Evolutionary conservation across 30 jellyfish, hydroid and myxozoan genomes (phyloP).

Genomic region (Pseudorhiza aurosa): DNA sequence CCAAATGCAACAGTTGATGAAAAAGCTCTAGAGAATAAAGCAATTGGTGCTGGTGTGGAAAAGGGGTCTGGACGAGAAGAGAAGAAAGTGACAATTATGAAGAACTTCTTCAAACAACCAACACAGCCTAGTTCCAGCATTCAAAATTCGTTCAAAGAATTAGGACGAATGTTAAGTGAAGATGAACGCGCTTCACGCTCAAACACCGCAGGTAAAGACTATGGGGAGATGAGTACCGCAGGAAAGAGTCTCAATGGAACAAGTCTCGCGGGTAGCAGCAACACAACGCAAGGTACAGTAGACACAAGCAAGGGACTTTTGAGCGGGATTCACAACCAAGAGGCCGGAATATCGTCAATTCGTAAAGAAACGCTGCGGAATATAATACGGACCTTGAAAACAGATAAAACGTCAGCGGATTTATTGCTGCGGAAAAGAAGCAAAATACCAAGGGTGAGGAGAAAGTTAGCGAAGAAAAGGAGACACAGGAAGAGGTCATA

Average conservation of each 20-base stretch:
- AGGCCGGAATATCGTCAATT: slow-evolving; percentile 43
- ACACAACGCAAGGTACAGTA: background rate
- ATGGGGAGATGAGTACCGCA: background rate
- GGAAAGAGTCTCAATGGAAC: background rate
- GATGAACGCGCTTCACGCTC: background rate
- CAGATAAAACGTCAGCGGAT: slow-evolving; percentile 39
- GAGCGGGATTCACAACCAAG: slow-evolving; percentile 34
- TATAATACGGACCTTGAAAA: slow-evolving; percentile 49
- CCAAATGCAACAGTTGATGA: background rate
- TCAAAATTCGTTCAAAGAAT: background rate
- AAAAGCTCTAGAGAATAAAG: background rate
- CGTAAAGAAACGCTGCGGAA: slow-evolving; percentile 30
- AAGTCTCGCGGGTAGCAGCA: background rate
- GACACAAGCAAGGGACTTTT: background rate
- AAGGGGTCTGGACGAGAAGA: background rate
- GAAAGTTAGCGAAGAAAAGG: background rate
- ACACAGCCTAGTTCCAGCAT: slow-evolving; percentile 2
- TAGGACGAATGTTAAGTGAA: background rate
- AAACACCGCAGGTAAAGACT: background rate
- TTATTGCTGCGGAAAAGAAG: slow-evolving; percentile 49
- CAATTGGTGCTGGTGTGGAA: background rate
- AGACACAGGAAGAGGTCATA: background rate
- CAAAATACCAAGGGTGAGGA: slow-evolving; percentile 39
- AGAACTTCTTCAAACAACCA: slow-evolving; percentile 9
- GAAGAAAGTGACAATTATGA: background rate